Base-by-base conservation (phyloP, 2,113 vertebrate species). In the Sarotherodon lohbergeri region DNA sequence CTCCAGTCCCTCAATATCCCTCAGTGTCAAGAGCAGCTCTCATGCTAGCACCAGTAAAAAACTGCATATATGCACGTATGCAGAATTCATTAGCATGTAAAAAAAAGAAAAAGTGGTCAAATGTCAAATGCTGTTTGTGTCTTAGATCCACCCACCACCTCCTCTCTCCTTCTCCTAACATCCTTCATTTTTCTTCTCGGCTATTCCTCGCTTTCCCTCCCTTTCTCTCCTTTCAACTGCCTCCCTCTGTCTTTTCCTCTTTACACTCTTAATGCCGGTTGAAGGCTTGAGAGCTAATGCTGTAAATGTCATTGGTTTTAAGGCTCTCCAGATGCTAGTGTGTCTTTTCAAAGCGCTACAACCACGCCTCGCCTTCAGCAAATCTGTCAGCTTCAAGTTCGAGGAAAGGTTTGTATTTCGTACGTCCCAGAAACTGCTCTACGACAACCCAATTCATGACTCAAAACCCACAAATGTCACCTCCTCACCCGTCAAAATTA, bases 301-400 rank as follows among this genome's bases (percentile, higher is more conserved):
- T 59, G 46, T 91, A 86, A 90, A 92, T 90, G 92, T 90, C 88
- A 92, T 80, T 80, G 88, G 76, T 93, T 95, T 94, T 91, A 94
- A 92, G 88, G 89, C 92, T 89, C 89, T 92, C 71, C 84, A 91
- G 68, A 91, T 89, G 90, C 88, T 91, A 86, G 52, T 4, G n/a
- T 48, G 12, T 46, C 46, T 68, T 55, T 88, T 63, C 17, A 84
- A 87, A 88, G 78, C 27, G 5, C 71, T 90, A 46, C 46, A 88
- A 89, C 56, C 32, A 17, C 91, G 80, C 52, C 63, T 80, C 3
- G 50, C 54, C 85, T 90, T 84, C 66, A 52, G 82, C 82, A 78
- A 88, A 91, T 84, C 85, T 68, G 86, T 89, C 80, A 83, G 80
- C 55, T 81, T 78, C 73, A 13, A 50, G 80, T 88, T 90, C 3